Evolutionary conservation across 2,797 vertebrate genomes (phyloP).

Genomic region (Onychomys leucogaster): DNA sequence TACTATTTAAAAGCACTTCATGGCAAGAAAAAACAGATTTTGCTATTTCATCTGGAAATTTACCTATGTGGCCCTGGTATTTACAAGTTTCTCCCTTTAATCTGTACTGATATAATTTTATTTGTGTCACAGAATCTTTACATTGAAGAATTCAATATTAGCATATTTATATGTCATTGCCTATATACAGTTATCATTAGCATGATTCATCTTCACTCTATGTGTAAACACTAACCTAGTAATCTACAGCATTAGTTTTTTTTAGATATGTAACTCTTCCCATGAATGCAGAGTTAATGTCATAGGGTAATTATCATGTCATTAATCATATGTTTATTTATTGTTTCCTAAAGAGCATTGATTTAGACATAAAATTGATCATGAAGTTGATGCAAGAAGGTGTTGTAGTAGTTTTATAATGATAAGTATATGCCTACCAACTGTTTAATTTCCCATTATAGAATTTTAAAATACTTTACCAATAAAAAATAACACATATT

Average conservation of each 20-base stretch:
- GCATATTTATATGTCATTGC: background rate
- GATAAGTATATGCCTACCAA: background rate
- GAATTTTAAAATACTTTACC: constrained; percentile 19
- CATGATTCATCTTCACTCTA: background rate
- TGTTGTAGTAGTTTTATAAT: background rate
- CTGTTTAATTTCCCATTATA: background rate
- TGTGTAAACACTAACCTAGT: background rate
- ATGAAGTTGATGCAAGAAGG: background rate
- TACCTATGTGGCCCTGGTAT: background rate
- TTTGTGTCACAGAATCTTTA: background rate
- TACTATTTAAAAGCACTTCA: background rate
- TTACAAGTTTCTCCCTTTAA: background rate
- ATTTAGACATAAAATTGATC: constrained; percentile 33
- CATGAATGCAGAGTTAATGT: background rate
- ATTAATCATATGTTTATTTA: constrained; percentile 16
- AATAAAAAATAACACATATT: background rate
- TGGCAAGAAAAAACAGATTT: background rate
- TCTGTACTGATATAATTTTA: background rate
- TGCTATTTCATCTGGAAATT: background rate
- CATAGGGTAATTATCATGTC: constrained; percentile 10
- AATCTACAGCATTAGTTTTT: background rate
- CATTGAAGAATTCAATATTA: constrained; percentile 13
- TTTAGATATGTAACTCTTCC: background rate
- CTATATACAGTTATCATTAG: background rate
- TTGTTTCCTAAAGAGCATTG: constrained; percentile 7